Percentiles rank a stretch among this genome's conserved stretches.
These are phyloP conservation scores for Porphyrio hochstetteri DNA, from an alignment of 2,113 vertebrate species.

Conservation along the genomic window DNA sequence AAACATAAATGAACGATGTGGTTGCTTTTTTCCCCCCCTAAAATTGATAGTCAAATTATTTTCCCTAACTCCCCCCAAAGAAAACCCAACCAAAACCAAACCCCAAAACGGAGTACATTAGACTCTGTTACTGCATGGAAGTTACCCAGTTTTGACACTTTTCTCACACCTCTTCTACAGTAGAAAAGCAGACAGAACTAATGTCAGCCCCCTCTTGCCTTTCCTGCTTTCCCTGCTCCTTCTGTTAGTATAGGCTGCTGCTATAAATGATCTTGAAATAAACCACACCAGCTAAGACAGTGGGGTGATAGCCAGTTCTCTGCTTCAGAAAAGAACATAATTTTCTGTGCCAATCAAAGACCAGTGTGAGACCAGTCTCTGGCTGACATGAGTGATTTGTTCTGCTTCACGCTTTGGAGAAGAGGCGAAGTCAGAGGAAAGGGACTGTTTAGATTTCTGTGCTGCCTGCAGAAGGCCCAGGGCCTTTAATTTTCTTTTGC, in stretches of 20 bases:
- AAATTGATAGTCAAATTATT: not conserved
- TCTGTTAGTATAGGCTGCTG: not conserved
- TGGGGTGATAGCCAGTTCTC: not conserved
- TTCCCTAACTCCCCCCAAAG: not conserved
- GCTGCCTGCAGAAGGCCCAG: not conserved
- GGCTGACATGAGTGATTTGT: not conserved
- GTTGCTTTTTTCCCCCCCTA: not conserved
- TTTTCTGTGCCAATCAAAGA: not conserved
- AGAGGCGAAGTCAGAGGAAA: not conserved
- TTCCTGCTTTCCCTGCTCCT: not conserved
- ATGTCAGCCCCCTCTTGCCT: not conserved
- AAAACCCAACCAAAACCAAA: too few relatives aligned
- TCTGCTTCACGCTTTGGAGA: not conserved
- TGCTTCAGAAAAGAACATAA: not conserved
- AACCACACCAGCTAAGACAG: not conserved
- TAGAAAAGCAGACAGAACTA: rapidly evolving
- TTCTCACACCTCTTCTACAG: not conserved
- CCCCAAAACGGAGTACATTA: not conserved
- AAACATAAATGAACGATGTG: not conserved
- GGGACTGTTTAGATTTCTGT: not conserved
- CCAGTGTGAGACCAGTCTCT: not conserved
- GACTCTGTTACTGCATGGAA: not conserved
- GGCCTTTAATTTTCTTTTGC: not conserved
- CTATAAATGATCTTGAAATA: not conserved
- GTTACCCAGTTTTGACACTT: rapidly evolving